Evolutionary conservation across 92 coral and sea anemone species (phyloP), one percentile per base, ranked within the genome.

Genomic region (Parazoanthus swiftii): DNA sequence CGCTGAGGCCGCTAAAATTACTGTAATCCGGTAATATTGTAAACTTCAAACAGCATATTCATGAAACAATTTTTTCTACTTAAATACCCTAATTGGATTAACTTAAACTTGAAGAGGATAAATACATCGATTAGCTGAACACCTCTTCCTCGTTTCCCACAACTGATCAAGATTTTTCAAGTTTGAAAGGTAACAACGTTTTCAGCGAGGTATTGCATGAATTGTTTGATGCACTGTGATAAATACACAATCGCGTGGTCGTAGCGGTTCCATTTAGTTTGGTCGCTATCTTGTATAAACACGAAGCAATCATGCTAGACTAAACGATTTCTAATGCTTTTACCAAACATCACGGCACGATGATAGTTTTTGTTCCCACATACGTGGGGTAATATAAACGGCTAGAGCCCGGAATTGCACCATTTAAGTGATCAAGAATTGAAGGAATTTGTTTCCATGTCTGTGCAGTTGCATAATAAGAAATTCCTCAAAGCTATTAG

Each of bases 241-340:
- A 44, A 54, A 44, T 2, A 38, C 2, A 26, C 46, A 13, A 54
- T 54, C 59, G 59, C 59, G 4, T 54, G 59, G 42, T 13, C 21
- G 70, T 2, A 18, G 70, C 25, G 29, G 51, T 20, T 54, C 44
- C 33, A 79, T 51, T 4, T 13, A 16, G n/a, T 80, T 81, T 38
- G 48, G 48, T 59, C 29, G 68, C 33, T 81, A 81, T 81, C 85
- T 81, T 65, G 50, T 18, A 25, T 81, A 81, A 81, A 81, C 85
- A 81, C 74, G 85, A 33, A 20, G 44, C 56, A 77, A 81, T 66
- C 85, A 23, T 33, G 74, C 33, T 10, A 35, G 85, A 81, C 85
- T 38, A 81, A 81, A 38, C 74, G 72, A 39, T 81, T 81, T 58
- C 74, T 81, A 38, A 63, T 59, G 72, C 51, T 38, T 81, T 81